These are phyloP conservation scores for Psettodes erumei DNA, from an alignment of 2,113 vertebrate genomes.

Conservation along the genomic window DNA sequence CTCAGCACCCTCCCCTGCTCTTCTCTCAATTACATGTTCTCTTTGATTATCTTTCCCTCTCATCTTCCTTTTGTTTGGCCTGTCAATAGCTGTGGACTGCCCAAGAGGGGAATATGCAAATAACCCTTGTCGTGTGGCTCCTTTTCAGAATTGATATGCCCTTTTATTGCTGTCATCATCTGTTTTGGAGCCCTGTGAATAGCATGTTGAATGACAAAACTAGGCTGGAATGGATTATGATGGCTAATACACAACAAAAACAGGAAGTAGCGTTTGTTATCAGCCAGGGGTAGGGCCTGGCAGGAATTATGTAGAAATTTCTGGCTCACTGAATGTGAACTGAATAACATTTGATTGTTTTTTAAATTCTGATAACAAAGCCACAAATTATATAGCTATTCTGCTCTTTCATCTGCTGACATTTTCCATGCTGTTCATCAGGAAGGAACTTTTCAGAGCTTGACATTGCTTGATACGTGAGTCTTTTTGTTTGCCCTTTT, in stretches of 20 bases:
- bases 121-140: conserved; percentile 37
- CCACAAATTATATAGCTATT: not conserved
- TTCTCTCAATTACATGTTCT: conserved; percentile 59
- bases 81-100: conserved; percentile 37
- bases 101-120: conserved; percentile 69
- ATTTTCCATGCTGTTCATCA: conserved; percentile 11
- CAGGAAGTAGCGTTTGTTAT: conserved; percentile 52
- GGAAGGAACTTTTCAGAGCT: not conserved
- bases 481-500: conserved; percentile 7
- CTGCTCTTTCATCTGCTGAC: conserved; percentile 9
- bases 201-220: conserved; percentile 50
- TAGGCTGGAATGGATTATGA: conserved; percentile 47
- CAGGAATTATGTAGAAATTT: conserved; percentile 28
- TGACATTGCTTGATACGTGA: conserved; percentile 6
- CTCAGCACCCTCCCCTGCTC: conserved; percentile 7
- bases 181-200: conserved; percentile 62
- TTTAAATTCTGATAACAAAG: conserved; percentile 7
- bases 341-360: not conserved
- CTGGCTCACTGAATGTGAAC: not conserved
- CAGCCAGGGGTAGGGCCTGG: not conserved
- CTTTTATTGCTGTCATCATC: conserved; percentile 61
- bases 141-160: conserved; percentile 60
- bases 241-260: conserved; percentile 31
- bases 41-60: conserved; percentile 77
- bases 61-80: conserved; percentile 68